Evolutionary conservation across 92 coral and sea anemone species (phyloP).

Genomic region (Nematostella vectensis): DNA sequence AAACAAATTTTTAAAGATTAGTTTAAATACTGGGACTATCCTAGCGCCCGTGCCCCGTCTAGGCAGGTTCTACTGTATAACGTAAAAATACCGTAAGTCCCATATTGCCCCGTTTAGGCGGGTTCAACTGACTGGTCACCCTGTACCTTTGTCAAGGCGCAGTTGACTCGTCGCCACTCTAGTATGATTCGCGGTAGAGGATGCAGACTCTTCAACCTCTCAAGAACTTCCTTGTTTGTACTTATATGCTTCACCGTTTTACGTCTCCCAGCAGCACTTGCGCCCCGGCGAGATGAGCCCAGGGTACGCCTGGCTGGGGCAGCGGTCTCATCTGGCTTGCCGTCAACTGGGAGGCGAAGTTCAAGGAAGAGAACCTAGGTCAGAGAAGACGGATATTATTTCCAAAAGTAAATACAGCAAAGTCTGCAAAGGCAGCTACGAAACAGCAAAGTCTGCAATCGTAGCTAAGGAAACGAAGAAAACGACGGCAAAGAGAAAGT

Average conservation of each 20-base stretch:
- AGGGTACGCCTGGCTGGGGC: conserved; percentile 41
- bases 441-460: no score
- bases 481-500: no score
- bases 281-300: conserved; percentile 52
- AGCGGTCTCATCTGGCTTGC: conserved; percentile 51
- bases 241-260: conserved; percentile 65
- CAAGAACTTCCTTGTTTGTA: conserved; percentile 87
- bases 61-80: no score
- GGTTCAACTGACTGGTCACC: no score
- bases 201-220: conserved; percentile 68
- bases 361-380: conserved; percentile 74
- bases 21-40: no score
- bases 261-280: conserved; percentile 33
- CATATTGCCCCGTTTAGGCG: no score
- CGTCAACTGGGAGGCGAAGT: conserved; percentile 85
- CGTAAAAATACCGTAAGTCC: no score
- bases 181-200: conserved; percentile 77
- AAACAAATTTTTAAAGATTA: no score
- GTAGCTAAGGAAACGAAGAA: no score
- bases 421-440: no score
- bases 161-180: conserved; percentile 95
- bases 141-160: conserved; percentile 72
- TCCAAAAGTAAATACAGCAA: no score
- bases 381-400: background rate
- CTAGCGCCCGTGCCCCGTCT: no score